Conservation (phyloP, 2,797 vertebrate species). For the Spinus pinus region DNA sequence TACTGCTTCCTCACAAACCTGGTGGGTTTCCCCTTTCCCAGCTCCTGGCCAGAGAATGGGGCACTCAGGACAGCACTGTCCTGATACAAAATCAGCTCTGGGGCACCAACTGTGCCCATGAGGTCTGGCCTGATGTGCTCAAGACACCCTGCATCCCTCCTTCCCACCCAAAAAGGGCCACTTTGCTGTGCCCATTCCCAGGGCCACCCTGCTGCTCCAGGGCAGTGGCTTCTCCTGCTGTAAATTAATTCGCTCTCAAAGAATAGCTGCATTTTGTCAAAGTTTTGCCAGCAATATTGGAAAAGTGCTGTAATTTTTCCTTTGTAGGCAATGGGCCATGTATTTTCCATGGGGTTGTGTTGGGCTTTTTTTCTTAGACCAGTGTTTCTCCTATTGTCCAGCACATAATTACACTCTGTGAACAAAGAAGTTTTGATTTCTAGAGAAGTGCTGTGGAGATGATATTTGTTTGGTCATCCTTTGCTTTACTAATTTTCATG, state of each 20-base stretch:
- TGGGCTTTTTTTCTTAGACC: not conserved
- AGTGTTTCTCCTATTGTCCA: not conserved
- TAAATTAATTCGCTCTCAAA: not conserved
- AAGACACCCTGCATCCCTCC: not conserved
- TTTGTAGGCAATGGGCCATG: not conserved
- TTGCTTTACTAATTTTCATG: not conserved
- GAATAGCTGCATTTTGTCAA: not conserved
- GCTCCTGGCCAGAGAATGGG: not conserved
- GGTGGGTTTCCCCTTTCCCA: not conserved
- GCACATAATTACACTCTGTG: accelerated
- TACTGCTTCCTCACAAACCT: accelerated
- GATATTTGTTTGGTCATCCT: not conserved
- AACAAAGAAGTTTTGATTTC: not conserved
- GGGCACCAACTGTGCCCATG: accelerated
- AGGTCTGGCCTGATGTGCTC: accelerated
- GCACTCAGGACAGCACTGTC: not conserved
- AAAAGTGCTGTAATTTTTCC: not conserved
- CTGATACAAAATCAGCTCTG: not conserved
- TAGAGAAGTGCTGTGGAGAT: not conserved
- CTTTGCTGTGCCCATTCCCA: not conserved
- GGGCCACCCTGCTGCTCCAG: not conserved
- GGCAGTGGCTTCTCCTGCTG: not conserved
- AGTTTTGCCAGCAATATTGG: not conserved
- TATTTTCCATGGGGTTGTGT: not conserved
- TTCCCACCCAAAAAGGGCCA: not conserved